Percentiles rank a stretch among this genome's conserved stretches.
Evolutionary conservation across 2,113 vertebrate genomes (phyloP).

Genomic region (Ptyas mucosa): DNA sequence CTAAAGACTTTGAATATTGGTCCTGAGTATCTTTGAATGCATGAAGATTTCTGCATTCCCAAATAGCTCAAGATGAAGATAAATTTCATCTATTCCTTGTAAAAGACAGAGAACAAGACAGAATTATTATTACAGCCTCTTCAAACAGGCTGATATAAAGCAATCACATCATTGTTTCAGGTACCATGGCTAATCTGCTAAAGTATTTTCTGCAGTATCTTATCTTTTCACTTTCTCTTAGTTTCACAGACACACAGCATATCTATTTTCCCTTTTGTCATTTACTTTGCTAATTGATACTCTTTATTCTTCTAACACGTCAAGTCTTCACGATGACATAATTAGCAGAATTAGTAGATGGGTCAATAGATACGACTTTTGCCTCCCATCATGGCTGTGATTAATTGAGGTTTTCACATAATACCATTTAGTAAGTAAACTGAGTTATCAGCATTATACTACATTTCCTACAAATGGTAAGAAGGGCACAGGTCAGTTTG

Average conservation of each 20-base stretch:
- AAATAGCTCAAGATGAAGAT: not conserved
- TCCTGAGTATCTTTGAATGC: not conserved
- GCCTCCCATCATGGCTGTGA: not conserved
- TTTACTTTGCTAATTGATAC: not conserved
- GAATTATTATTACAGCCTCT: not conserved
- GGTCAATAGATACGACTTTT: not conserved
- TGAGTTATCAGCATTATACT: not conserved
- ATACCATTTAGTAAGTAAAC: not conserved
- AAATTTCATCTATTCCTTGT: not conserved
- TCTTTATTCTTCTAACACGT: not conserved
- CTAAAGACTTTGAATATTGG: not conserved
- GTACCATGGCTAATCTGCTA: not conserved
- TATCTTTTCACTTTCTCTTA: not conserved
- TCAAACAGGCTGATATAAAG: not conserved
- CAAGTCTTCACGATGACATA: not conserved
- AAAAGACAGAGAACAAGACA: not conserved
- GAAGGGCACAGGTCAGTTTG: not conserved
- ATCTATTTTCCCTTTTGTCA: not conserved
- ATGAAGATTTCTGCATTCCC: not conserved
- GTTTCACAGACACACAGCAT: not conserved
- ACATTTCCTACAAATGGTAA: not conserved
- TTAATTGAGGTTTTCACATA: not conserved
- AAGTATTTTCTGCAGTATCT: too few species aligned
- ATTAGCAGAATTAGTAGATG: not conserved
- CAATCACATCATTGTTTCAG: not conserved